phyloP scores from a whole-genome alignment of 1,140 invertebrate species.

The Wiebesia pumilae region DNA sequence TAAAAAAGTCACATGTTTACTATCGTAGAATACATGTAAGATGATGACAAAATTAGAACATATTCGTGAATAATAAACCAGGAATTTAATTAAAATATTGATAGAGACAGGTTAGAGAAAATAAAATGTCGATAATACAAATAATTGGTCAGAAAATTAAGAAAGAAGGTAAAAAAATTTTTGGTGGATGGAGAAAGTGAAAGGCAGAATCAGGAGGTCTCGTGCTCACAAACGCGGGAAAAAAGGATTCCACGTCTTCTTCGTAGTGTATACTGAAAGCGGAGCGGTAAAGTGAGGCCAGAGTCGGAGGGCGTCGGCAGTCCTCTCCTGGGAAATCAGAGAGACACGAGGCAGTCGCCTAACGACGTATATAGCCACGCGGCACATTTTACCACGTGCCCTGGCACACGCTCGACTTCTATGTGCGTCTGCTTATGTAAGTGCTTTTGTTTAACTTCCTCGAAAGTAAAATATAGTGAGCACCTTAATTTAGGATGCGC shows the following conservation, averaged over 20 bases:
- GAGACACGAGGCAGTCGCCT: slow-evolving; percentile 63
- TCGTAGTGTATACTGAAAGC: slow-evolving; percentile 39
- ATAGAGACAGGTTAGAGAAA: not conserved
- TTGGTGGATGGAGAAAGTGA: not conserved
- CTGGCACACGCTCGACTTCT: not conserved
- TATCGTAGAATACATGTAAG: too few species aligned
- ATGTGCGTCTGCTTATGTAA: not conserved
- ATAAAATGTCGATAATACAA: not conserved
- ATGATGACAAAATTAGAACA: too few species aligned
- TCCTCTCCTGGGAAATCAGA: slow-evolving; percentile 72
- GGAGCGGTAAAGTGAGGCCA: not conserved
- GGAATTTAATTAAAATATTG: too few species aligned
- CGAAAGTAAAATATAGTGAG: not conserved
- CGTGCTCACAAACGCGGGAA: not conserved
- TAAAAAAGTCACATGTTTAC: too few species aligned
- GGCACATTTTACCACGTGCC: slow-evolving; percentile 37
- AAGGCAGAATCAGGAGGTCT: not conserved
- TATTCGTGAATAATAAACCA: too few species aligned
- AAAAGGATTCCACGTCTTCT: slow-evolving; percentile 30
- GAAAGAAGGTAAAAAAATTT: not conserved
- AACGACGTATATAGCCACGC: not conserved
- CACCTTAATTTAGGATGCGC: not conserved
- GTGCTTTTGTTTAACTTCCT: slow-evolving; percentile 18
- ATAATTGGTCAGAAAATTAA: not conserved
- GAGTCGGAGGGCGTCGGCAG: not conserved